Conservation (phyloP, 2,888 invertebrate species). For the Hirtodrosophila duncani region DNA sequence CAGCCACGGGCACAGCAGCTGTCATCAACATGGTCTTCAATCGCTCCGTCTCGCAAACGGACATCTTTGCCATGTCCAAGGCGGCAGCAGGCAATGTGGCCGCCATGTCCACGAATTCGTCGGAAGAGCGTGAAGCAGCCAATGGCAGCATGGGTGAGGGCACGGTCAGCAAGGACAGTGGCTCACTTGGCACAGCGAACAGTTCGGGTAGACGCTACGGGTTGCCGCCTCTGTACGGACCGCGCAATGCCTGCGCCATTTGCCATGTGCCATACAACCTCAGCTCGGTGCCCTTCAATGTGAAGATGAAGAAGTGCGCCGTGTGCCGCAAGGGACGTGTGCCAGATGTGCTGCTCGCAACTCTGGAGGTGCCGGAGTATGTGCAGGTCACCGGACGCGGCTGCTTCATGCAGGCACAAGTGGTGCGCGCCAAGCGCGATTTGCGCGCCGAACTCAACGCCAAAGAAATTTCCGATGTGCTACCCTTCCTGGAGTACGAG, state of each 20-base stretch:
- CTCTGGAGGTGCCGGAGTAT: slow-evolving; percentile 89
- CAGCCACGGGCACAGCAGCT: slow-evolving; percentile 96
- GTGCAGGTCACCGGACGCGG: slow-evolving; percentile 84
- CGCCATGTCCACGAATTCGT: slow-evolving; percentile 79
- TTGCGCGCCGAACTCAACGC: slow-evolving; percentile 91
- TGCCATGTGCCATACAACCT: slow-evolving; percentile 93
- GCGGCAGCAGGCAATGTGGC: slow-evolving; percentile 44
- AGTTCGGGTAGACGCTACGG: slow-evolving; percentile 52
- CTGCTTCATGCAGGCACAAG: slow-evolving; percentile 85
- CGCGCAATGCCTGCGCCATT: slow-evolving; percentile 68
- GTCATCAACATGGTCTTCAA: slow-evolving; percentile 83
- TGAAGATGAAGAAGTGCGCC: slow-evolving; percentile 85
- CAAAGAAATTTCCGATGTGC: slow-evolving; percentile 94
- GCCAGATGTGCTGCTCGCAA: slow-evolving; percentile 93
- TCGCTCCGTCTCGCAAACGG: slow-evolving; percentile 75
- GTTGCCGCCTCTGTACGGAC: slow-evolving; percentile 42
- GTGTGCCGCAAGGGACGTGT: slow-evolving; percentile 89
- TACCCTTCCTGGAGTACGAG: slow-evolving; percentile 97
- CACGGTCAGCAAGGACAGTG: slow-evolving; percentile 56
- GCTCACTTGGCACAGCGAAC: slow-evolving; percentile 49
- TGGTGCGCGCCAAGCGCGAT: slow-evolving; percentile 87
- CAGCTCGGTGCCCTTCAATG: slow-evolving; percentile 85
- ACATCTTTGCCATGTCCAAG: slow-evolving; percentile 65
- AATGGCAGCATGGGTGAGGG: slow-evolving; percentile 48
- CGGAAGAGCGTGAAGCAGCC: slow-evolving; percentile 79